Evolutionary conservation across 30 jellyfish, hydroid and myxozoan genomes (phyloP).

Genomic region (Turritopsis dohrnii): DNA sequence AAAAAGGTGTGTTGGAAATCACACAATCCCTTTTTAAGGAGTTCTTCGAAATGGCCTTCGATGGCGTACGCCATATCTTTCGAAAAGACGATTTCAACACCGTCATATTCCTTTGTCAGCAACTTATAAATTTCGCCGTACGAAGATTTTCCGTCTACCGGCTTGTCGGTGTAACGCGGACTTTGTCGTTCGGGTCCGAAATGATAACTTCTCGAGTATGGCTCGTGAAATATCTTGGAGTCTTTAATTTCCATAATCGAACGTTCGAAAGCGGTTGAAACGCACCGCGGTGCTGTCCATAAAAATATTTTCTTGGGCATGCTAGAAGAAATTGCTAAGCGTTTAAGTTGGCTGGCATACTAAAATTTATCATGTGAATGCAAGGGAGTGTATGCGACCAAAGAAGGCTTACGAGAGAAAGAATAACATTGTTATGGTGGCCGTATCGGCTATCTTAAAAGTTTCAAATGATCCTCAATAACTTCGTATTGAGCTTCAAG

Average conservation of each 20-base stretch:
- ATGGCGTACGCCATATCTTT: conserved; percentile 77
- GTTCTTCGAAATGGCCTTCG: conserved; percentile 47
- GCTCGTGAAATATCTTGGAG: conserved; percentile 84
- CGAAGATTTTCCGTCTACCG: conserved; percentile 28
- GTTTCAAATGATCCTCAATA: too few relatives aligned
- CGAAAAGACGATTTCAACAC: conserved; percentile 63
- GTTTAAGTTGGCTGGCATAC: too few relatives aligned
- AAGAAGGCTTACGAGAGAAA: too few relatives aligned
- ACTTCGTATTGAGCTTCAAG: too few relatives aligned
- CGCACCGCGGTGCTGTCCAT: conserved; percentile 95
- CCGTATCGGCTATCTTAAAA: too few relatives aligned
- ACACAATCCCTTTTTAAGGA: conserved; percentile 41
- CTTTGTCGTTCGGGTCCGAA: conserved; percentile 94
- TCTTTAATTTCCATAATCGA: conserved; percentile 74
- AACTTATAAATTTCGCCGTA: conserved; percentile 35
- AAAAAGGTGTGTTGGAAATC: conserved; percentile 70
- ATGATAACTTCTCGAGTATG: conserved; percentile 65
- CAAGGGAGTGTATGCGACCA: too few relatives aligned
- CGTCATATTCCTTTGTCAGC: conserved; percentile 56
- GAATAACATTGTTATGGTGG: too few relatives aligned
- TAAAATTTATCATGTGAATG: too few relatives aligned
- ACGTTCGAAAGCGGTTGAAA: conserved; percentile 92
- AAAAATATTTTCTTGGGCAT: conserved; percentile 72
- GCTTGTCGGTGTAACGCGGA: conserved; percentile 45
- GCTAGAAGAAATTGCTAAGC: too few relatives aligned